Conservation (phyloP, 2,888 invertebrate species). For the Nomada hirtipes region DNA sequence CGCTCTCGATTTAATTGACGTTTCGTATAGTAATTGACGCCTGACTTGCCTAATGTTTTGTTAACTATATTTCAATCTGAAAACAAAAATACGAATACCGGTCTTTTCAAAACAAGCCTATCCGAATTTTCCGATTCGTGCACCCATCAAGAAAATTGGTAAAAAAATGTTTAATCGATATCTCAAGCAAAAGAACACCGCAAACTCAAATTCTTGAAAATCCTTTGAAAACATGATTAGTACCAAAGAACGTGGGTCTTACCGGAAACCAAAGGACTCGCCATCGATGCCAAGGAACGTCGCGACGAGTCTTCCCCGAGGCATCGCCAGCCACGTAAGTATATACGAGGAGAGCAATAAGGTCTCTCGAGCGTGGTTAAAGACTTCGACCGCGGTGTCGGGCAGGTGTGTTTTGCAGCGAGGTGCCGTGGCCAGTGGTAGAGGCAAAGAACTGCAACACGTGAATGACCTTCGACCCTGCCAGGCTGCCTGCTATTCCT, state of each 20-base stretch:
- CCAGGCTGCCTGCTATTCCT: constrained; percentile 78
- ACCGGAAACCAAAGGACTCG: neutral
- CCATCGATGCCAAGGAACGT: constrained; percentile 3
- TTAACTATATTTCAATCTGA: neutral
- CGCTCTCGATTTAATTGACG: neutral
- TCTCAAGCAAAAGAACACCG: no score
- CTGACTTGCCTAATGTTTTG: no score
- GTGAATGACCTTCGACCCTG: constrained; percentile 80
- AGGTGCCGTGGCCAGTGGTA: constrained; percentile 63
- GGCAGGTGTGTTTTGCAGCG: constrained; percentile 77
- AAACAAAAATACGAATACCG: no score
- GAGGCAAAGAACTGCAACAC: constrained; percentile 79
- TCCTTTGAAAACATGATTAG: no score
- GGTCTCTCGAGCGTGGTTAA: constrained; percentile 71
- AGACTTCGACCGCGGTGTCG: constrained; percentile 74
- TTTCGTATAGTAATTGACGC: neutral
- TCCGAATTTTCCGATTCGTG: no score
- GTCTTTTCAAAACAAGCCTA: no score
- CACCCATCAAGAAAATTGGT: no score
- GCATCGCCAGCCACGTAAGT: constrained; percentile 44
- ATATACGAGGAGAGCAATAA: constrained; percentile 43
- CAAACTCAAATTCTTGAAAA: no score
- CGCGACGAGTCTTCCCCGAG: constrained; percentile 33
- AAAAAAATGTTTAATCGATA: no score
- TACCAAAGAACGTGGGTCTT: no score